Conservation (phyloP, 1,140 invertebrate species). For the Maconellicoccus hirsutus region DNA sequence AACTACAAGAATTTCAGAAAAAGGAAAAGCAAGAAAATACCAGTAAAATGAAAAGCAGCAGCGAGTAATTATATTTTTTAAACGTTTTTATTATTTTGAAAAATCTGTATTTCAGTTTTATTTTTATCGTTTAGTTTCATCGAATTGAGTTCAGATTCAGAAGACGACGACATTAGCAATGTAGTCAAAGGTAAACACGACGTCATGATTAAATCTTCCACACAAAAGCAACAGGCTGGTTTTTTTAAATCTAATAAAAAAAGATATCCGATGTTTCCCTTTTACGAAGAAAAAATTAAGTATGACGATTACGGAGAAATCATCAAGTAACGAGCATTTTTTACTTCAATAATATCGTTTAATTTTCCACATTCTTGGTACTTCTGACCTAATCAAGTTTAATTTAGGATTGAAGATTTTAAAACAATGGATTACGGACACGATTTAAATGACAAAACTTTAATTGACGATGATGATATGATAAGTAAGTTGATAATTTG, state of each 20-base stretch:
- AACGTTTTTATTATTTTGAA: neutral
- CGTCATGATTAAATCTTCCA: constrained; percentile 73
- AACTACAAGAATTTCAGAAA: constrained; percentile 79
- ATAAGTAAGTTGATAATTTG: constrained; percentile 1
- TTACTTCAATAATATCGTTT: constrained; percentile 11
- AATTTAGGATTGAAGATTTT: constrained; percentile 26
- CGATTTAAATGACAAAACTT: neutral
- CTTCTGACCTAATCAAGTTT: no score
- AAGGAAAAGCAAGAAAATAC: constrained; percentile 36
- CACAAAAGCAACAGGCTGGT: constrained; percentile 42
- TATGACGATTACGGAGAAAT: constrained; percentile 93
- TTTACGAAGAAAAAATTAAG: constrained; percentile 82
- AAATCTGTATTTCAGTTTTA: no score
- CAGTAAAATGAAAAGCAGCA: constrained; percentile 34
- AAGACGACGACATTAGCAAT: constrained; percentile 67
- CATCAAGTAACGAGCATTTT: constrained; percentile 46
- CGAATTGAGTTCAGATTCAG: constrained; percentile 59
- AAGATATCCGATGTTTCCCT: constrained; percentile 93
- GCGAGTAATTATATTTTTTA: constrained; percentile 23
- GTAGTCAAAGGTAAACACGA: constrained; percentile 71
- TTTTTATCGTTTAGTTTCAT: constrained; percentile 16
- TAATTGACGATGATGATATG: constrained; percentile 4
- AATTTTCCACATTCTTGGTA: no score
- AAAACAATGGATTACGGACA: constrained; percentile 21
- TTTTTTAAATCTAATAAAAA: constrained; percentile 90